Base-by-base conservation (phyloP, 2,888 invertebrate species). In the Dynastes grantii region DNA sequence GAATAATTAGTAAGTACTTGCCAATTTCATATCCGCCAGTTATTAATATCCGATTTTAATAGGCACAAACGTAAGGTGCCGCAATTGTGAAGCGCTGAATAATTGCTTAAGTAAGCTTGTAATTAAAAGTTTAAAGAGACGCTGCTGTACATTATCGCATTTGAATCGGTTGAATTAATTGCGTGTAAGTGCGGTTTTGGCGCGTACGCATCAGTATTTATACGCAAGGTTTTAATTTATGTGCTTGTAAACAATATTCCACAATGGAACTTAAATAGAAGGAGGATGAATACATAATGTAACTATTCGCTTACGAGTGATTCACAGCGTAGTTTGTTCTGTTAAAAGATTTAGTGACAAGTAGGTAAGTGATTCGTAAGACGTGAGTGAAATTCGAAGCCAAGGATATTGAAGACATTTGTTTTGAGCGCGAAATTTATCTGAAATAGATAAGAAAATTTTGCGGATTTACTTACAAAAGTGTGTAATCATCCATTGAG, bases 161-260 rank as follows among this genome's bases (percentile, higher is more conserved):
- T 61, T 27, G 61, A 61, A 61, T 63, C 13, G 8, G 13, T 1
- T 13, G 63, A 63, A 32, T 9, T 63, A 63, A 29, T 63, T 29
- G n/a, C 63, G 32, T 32, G 27, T 61, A 16, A 22, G n/a, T 13
- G 61, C 61, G 13, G 29, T 27, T 27, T 63, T 29, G 29, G 27
- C 63, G 32, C 29, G 63, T 63, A 27, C 29, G 13, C 32, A 63
- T 27, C 16, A 8, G 27, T 22, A 61, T 29, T 16, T 22, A 61
- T 61, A 27, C 27, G 27, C 63, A 63, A 32, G 32, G 13, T 29
- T 32, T 63, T 63, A 29, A 63, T 63, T 63, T 63, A 63, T 13
- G 32, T 11, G 16, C 32, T n/a, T 55, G n/a, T 55, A 55, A 55
- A n/a, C 55, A 55, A n/a, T 55, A 11, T 55, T n/a, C 13, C 22